Evolutionary conservation across 2,797 vertebrate genomes (phyloP).

Genomic region (Myotis vivesi): DNA sequence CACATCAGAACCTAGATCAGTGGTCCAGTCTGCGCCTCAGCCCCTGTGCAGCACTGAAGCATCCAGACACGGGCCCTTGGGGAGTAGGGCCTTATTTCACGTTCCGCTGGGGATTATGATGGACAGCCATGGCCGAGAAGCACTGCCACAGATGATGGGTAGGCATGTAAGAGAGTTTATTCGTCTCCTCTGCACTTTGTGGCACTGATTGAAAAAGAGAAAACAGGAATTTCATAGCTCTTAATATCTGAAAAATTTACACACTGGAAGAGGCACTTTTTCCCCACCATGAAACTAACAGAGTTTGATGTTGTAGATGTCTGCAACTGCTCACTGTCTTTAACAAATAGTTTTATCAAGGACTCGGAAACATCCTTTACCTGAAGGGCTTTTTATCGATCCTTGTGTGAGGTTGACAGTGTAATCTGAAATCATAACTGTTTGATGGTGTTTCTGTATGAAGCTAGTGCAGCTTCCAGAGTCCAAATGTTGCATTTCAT

Average conservation of each 20-base stretch:
- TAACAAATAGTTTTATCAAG: background rate
- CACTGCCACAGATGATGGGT: background rate
- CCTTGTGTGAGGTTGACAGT: background rate
- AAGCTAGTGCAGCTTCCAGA: background rate
- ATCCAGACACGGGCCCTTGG: accelerated
- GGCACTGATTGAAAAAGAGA: background rate
- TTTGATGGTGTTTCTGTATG: background rate
- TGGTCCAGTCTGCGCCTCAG: background rate
- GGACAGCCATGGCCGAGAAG: background rate
- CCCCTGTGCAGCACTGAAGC: too few species aligned
- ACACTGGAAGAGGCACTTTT: background rate
- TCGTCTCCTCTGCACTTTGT: background rate
- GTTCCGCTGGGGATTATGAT: background rate
- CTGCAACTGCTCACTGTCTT: background rate
- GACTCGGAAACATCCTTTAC: background rate
- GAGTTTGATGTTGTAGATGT: background rate
- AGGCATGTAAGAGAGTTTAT: background rate
- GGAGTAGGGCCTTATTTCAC: background rate
- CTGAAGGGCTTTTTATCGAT: background rate
- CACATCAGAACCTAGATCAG: accelerated
- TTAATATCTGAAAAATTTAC: background rate
- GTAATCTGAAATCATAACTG: background rate
- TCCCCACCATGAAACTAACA: background rate
- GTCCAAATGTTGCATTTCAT: background rate
- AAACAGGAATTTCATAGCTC: background rate